A percentile compares a stretch with the other conserved stretches of the same genome.
Conservation (phyloP, 2,797 vertebrate species). For the Hippopotamyrus pictus region DNA sequence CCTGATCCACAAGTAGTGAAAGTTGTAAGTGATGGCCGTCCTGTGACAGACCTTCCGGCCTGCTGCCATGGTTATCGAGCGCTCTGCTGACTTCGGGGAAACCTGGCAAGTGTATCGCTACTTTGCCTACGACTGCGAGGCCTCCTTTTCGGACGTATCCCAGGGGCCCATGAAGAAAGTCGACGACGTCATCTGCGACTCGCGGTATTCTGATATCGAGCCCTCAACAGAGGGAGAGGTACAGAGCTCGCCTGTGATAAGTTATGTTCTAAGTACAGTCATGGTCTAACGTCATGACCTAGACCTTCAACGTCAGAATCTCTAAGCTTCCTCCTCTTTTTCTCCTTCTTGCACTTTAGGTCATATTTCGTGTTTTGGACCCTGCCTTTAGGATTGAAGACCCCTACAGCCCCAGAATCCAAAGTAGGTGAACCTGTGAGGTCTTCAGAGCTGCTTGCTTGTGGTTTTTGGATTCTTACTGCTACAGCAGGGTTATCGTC, state of each 20-base stretch:
- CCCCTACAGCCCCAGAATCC: conserved; percentile 89
- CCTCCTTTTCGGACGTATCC: conserved; percentile 74
- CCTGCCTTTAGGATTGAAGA: conserved; percentile 89
- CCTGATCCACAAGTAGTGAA: not conserved
- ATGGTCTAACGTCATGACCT: not conserved
- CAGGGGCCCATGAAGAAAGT: conserved; percentile 90
- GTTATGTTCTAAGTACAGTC: not conserved
- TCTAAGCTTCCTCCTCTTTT: not conserved
- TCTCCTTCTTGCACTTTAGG: conserved; percentile 53
- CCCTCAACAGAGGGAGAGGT: conserved; percentile 97
- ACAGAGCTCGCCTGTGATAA: not conserved
- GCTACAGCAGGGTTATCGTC: not conserved
- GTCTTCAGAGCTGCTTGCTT: not conserved
- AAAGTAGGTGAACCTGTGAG: conserved; percentile 65
- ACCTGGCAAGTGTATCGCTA: conserved; percentile 91
- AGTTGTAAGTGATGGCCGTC: not conserved
- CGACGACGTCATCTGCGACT: conserved; percentile 91
- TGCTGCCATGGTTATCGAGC: conserved; percentile 90
- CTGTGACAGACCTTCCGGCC: conserved; percentile 82
- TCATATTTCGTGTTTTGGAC: conserved; percentile 90
- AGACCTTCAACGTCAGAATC: not conserved
- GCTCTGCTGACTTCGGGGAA: conserved; percentile 87
- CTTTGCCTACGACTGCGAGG: conserved; percentile 94
- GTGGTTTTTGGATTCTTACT: not conserved
- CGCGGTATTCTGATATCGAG: conserved; percentile 92